A percentile compares a stretch with the other conserved stretches of the same genome.
Evolutionary conservation across 2,797 vertebrate species (phyloP).

Genomic region (Sebastes vulpes): DNA sequence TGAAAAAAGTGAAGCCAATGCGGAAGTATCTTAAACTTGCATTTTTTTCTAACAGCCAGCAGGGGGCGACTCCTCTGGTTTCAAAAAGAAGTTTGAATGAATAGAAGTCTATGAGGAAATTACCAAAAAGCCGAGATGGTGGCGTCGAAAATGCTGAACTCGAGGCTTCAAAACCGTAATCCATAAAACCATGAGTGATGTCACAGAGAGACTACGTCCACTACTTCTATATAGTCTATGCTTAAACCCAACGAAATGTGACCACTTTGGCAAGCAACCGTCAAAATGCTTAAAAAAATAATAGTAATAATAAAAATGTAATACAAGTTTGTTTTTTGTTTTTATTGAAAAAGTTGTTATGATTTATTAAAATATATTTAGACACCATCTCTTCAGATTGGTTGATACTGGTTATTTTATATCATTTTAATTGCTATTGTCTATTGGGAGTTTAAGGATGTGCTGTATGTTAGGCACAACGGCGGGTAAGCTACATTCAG

Average conservation of each 20-base stretch:
- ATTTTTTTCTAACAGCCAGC: no score
- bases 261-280: neutral
- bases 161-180: no score
- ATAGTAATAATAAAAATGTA: neutral
- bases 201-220: no score
- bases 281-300: neutral
- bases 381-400: neutral
- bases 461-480: neutral
- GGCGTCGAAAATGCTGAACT: no score
- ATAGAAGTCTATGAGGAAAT: no score
- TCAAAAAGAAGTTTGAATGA: rapidly evolving
- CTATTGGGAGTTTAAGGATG: neutral
- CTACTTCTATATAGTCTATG: neutral
- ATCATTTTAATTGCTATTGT: neutral
- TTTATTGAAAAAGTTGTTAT: neutral
- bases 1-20: neutral
- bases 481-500: neutral
- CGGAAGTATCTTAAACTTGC: neutral
- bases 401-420: neutral
- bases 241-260: neutral
- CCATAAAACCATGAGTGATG: no score
- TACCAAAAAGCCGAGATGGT: no score
- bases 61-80: no score
- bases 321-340: neutral
- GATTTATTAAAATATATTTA: neutral